phyloP scores from a whole-genome alignment of 2,888 invertebrate genomes.

The Neocrepidodera transversa region DNA sequence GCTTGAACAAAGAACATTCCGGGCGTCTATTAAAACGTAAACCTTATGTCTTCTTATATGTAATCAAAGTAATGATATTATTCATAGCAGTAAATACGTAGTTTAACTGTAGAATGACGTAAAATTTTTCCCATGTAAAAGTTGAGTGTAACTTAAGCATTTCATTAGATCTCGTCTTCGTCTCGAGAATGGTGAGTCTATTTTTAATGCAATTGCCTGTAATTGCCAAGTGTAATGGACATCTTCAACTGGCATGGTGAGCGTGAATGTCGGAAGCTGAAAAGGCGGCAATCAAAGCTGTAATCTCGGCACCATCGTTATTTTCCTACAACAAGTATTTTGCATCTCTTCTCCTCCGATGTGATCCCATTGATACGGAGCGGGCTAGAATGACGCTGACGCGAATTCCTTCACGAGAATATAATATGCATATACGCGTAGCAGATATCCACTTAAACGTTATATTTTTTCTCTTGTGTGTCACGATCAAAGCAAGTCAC shows the following conservation, averaged over 20 bases:
- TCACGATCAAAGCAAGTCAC: conserved; percentile 58
- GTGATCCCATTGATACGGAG: conserved; percentile 31
- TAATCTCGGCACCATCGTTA: conserved; percentile 43
- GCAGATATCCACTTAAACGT: conserved; percentile 55
- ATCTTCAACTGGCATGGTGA: conserved; percentile 52
- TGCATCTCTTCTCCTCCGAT: conserved; percentile 32
- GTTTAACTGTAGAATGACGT: conserved; percentile 36
- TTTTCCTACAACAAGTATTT: conserved; percentile 42
- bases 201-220: conserved; percentile 49
- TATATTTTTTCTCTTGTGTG: conserved; percentile 53
- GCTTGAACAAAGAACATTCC: conserved; percentile 5
- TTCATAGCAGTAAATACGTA: conserved; percentile 31
- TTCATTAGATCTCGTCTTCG: conserved; percentile 42
- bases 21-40: conserved; percentile 8
- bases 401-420: conserved; percentile 41
- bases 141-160: conserved; percentile 42
- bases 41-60: conserved; percentile 30
- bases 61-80: conserved; percentile 35
- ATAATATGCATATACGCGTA: conserved; percentile 54
- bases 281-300: conserved; percentile 53
- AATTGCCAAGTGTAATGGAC: conserved; percentile 53
- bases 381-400: conserved; percentile 35
- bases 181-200: conserved; percentile 44
- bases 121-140: conserved; percentile 39
- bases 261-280: conserved; percentile 56